Percentiles rank a stretch among this genome's conserved stretches.
These are phyloP conservation scores for Darevskia nairensis DNA, from an alignment of 2,797 vertebrate genomes.

Conservation along the genomic window DNA sequence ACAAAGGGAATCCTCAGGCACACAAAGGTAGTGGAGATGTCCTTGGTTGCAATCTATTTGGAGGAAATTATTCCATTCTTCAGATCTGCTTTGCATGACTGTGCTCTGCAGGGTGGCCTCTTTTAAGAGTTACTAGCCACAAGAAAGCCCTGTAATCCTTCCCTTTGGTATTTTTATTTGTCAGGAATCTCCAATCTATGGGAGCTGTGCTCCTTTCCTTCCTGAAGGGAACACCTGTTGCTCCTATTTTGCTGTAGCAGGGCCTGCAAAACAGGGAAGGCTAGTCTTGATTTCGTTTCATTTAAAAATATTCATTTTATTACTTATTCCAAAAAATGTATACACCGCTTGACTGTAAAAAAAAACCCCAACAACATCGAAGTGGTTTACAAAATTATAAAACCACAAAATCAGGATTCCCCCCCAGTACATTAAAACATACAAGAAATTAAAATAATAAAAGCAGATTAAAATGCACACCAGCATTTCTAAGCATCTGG, in stretches of 20 bases:
- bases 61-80: slow-evolving; percentile 9
- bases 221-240: background rate
- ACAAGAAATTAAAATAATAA: no score
- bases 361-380: no score
- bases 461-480: no score
- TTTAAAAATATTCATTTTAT: no score
- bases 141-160: background rate
- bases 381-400: no score
- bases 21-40: slow-evolving; percentile 7
- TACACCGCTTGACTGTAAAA: no score
- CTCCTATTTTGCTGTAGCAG: background rate
- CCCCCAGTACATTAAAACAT: no score
- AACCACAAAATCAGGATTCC: no score
- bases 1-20: slow-evolving; percentile 11
- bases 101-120: background rate
- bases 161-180: background rate
- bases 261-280: background rate
- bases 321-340: no score
- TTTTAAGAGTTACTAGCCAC: background rate
- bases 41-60: background rate
- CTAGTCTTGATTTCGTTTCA: background rate
- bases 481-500: no score
- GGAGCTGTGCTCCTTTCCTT: background rate
- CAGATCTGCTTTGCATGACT: background rate
- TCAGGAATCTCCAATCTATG: background rate